phyloP scores from a whole-genome alignment of 1,140 invertebrate genomes.

The Brachionus rotundiformis region DNA sequence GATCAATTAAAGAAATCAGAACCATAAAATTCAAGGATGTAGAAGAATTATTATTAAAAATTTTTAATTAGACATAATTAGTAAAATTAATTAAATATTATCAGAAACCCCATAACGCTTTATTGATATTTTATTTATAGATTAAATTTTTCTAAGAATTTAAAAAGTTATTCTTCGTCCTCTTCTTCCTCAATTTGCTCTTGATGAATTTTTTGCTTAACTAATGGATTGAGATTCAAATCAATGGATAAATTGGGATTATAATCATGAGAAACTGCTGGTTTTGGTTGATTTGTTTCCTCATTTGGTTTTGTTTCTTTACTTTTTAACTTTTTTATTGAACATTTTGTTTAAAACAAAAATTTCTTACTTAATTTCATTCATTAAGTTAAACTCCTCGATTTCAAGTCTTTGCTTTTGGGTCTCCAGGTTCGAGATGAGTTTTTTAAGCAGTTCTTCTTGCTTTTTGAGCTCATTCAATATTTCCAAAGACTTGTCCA shows the following conservation, averaged over 20 bases:
- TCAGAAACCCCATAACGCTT: no score
- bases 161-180: background rate
- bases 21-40: no score
- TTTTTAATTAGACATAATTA: no score
- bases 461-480: slow-evolving; percentile 20
- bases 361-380: slow-evolving; percentile 6
- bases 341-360: background rate
- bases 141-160: no score
- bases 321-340: background rate
- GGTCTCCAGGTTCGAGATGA: slow-evolving; percentile 21
- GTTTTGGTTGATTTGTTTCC: background rate
- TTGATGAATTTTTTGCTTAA: background rate
- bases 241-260: background rate
- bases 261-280: background rate
- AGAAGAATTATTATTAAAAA: no score
- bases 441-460: background rate
- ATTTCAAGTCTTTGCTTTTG: slow-evolving; percentile 28
- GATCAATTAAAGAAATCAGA: no score
- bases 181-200: background rate
- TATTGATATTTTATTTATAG: no score
- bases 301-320: background rate
- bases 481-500: slow-evolving; percentile 35
- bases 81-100: no score
- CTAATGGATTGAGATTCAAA: slow-evolving; percentile 15
- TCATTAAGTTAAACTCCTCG: slow-evolving; percentile 20